Conservation (phyloP, 2,797 vertebrate species). For the Rousettus madagascariensis region DNA sequence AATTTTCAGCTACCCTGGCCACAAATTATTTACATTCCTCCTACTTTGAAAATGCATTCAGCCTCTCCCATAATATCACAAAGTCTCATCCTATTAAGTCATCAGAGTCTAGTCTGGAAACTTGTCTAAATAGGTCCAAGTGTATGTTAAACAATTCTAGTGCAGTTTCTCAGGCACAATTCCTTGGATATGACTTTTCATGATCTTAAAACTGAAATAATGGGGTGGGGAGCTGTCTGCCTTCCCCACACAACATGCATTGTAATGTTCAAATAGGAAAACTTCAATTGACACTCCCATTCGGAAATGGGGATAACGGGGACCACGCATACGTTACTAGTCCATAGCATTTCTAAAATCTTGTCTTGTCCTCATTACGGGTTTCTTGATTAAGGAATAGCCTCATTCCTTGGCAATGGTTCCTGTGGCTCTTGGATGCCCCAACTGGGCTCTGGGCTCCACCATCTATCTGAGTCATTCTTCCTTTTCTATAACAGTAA, state of each 20-base stretch:
- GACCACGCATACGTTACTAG: not conserved
- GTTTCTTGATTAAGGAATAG: not conserved
- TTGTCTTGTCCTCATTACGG: not conserved
- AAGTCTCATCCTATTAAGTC: not conserved
- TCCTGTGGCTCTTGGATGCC: not conserved
- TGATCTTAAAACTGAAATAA: not conserved
- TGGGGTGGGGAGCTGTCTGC: not conserved
- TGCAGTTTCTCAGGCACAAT: not conserved
- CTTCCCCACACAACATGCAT: not conserved
- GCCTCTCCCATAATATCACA: not conserved
- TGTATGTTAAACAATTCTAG: no score
- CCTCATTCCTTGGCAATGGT: not conserved
- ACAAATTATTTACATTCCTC: not conserved
- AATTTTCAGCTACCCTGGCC: not conserved
- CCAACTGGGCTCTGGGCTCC: not conserved
- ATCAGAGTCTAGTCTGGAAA: not conserved
- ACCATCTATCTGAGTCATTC: not conserved
- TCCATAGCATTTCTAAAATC: not conserved
- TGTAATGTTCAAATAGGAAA: not conserved
- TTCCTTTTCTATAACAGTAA: not conserved
- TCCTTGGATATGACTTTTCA: not conserved
- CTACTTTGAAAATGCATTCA: not conserved
- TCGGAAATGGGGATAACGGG: not conserved
- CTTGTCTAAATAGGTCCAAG: not conserved
- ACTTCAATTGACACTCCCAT: not conserved